phyloP scores from a whole-genome alignment of 2,113 vertebrate species.

The Cebidichthys violaceus region DNA sequence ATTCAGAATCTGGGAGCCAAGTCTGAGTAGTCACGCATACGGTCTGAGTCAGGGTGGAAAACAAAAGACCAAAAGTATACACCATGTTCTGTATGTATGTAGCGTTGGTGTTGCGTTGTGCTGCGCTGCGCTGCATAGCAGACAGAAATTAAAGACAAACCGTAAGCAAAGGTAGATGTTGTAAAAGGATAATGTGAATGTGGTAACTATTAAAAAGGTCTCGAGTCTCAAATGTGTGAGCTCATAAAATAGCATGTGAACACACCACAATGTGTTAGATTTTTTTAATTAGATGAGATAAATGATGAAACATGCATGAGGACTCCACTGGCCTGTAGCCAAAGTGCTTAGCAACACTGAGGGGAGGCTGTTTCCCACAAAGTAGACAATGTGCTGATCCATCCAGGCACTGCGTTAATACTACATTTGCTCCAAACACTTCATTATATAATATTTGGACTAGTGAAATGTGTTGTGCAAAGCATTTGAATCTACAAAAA shows the following conservation, averaged over 20 bases:
- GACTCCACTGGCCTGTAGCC: neutral
- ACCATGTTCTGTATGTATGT: neutral
- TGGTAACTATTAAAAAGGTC: neutral
- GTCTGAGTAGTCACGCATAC: neutral
- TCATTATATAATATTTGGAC: neutral
- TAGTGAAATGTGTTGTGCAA: neutral
- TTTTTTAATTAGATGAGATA: neutral
- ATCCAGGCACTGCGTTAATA: neutral
- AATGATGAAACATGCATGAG: neutral
- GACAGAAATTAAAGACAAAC: neutral
- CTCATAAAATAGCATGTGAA: neutral
- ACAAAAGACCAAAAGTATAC: conserved; percentile 2
- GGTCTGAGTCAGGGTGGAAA: conserved; percentile 14
- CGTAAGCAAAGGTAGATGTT: neutral
- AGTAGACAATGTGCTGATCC: neutral
- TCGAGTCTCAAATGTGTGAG: neutral
- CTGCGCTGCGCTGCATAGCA: neutral
- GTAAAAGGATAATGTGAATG: neutral
- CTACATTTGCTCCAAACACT: neutral
- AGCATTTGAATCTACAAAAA: neutral
- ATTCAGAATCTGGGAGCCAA: neutral
- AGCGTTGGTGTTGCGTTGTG: neutral
- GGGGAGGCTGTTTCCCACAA: conserved; percentile 1
- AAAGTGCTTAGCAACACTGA: neutral
- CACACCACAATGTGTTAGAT: neutral